These are phyloP conservation scores for Orthosia gothica DNA, from an alignment of 2,888 invertebrate genomes.

Conservation along the genomic window DNA sequence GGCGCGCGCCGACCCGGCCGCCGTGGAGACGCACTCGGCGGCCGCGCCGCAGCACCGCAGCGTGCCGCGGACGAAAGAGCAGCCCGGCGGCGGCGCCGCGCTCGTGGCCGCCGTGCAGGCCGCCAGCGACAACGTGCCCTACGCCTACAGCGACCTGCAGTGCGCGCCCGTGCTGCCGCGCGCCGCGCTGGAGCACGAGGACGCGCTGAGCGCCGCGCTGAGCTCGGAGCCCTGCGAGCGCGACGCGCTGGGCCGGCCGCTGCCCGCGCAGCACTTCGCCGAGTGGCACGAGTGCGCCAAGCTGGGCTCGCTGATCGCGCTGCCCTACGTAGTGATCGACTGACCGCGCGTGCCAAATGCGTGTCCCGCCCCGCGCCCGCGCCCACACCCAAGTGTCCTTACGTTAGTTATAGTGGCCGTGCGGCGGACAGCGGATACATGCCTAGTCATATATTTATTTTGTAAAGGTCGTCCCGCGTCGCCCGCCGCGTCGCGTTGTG, in stretches of 20 bases:
- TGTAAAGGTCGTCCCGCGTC: conserved; percentile 61
- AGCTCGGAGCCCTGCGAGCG: conserved; percentile 58
- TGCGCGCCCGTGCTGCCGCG: conserved; percentile 78
- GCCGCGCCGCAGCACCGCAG: conserved; percentile 81
- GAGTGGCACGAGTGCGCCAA: conserved; percentile 98
- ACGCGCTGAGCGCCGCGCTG: conserved; percentile 56
- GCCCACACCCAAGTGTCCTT: conserved; percentile 87
- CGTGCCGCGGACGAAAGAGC: conserved; percentile 86
- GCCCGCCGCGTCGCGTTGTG: conserved; percentile 54
- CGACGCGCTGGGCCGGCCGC: conserved; percentile 80
- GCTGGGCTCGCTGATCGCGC: conserved; percentile 96
- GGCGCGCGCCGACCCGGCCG: conserved; percentile 57
- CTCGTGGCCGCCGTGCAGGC: conserved; percentile 75
- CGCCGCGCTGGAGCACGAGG: conserved; percentile 59
- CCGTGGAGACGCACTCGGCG: conserved; percentile 47
- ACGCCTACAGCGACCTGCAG: conserved; percentile 75
- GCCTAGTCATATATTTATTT: conserved; percentile 69
- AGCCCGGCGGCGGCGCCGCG: conserved; percentile 75
- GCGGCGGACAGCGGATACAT: conserved; percentile 64
- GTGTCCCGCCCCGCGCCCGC: conserved; percentile 47
- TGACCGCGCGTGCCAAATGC: conserved; percentile 85
- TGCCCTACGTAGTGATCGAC: conserved; percentile 99
- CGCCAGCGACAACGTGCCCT: conserved; percentile 74
- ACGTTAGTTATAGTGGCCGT: conserved; percentile 82
- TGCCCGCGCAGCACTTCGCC: conserved; percentile 92